These are phyloP conservation scores for Diachrysia chrysitis DNA, from an alignment of 2,888 invertebrate species.

Conservation along the genomic window DNA sequence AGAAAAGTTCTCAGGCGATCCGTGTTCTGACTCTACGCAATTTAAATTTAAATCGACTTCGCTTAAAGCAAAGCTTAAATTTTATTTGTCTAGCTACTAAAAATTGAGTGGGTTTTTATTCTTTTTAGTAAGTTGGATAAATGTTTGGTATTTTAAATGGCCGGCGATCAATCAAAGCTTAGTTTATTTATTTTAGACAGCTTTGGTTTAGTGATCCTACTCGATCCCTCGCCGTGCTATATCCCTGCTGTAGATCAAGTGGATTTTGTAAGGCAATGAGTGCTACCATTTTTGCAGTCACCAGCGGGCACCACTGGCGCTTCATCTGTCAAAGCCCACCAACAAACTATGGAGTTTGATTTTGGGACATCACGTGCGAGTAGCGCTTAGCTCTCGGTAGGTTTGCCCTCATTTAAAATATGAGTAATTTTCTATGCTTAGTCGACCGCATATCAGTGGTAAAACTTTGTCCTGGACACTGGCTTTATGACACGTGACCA, in stretches of 20 bases:
- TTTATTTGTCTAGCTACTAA: background rate
- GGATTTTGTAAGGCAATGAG: background rate
- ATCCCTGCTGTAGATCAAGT: background rate
- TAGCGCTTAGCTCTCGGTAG: no score
- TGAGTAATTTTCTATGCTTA: background rate
- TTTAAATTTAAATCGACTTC: slow-evolving; percentile 21
- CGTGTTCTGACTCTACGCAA: background rate
- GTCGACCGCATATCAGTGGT: no score
- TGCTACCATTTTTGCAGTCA: no score
- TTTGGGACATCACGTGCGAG: no score
- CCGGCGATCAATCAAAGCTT: slow-evolving; percentile 14
- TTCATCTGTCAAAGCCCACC: no score
- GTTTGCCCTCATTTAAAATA: no score
- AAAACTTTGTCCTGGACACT: no score
- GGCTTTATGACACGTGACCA: no score
- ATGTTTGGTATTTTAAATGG: slow-evolving; percentile 17
- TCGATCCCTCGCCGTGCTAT: slow-evolving; percentile 14
- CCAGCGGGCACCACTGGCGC: no score
- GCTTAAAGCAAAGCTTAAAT: slow-evolving; percentile 10
- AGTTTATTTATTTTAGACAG: slow-evolving; percentile 16
- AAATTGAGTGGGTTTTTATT: background rate
- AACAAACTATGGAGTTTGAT: no score
- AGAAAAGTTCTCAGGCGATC: slow-evolving; percentile 8
- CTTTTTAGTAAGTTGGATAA: slow-evolving; percentile 8
- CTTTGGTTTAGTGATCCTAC: slow-evolving; percentile 8